Percentiles rank a stretch among this genome's conserved stretches.
These are phyloP conservation scores for Bubo blakistoni DNA, from an alignment of 2,113 vertebrate genomes.

Conservation along the genomic window DNA sequence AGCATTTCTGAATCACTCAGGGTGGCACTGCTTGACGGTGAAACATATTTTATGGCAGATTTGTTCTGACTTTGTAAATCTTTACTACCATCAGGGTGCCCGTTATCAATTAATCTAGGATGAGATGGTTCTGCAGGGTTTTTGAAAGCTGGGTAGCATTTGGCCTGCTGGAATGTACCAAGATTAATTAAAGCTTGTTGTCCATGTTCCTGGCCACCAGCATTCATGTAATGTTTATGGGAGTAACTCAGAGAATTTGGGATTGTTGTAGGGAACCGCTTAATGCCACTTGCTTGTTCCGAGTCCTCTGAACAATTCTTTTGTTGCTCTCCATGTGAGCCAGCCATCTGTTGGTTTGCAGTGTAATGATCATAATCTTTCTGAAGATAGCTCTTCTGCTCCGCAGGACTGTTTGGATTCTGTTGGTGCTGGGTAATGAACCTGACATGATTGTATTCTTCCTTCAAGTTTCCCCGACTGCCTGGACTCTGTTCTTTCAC, in stretches of 20 bases:
- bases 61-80: background rate
- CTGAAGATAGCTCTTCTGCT: slow-evolving; percentile 13
- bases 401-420: background rate
- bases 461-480: background rate
- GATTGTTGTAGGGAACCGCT: background rate
- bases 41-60: background rate
- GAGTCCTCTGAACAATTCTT: background rate
- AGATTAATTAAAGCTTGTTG: slow-evolving; percentile 11
- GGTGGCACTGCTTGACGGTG: fast-evolving
- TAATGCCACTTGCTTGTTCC: background rate
- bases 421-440: background rate
- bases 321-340: background rate
- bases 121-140: background rate
- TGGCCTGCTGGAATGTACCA: background rate
- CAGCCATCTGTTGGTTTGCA: slow-evolving; percentile 19
- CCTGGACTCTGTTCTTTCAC: background rate
- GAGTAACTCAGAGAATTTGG: background rate
- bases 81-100: background rate
- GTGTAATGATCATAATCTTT: background rate
- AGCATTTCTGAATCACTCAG: background rate
- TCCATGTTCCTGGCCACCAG: background rate
- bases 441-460: background rate
- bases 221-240: background rate
- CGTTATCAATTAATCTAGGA: background rate
- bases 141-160: background rate